Evolutionary conservation across 2,888 invertebrate species (phyloP), one percentile per base, ranked within the genome.

Genomic region (Pristionchus mayeri): DNA sequence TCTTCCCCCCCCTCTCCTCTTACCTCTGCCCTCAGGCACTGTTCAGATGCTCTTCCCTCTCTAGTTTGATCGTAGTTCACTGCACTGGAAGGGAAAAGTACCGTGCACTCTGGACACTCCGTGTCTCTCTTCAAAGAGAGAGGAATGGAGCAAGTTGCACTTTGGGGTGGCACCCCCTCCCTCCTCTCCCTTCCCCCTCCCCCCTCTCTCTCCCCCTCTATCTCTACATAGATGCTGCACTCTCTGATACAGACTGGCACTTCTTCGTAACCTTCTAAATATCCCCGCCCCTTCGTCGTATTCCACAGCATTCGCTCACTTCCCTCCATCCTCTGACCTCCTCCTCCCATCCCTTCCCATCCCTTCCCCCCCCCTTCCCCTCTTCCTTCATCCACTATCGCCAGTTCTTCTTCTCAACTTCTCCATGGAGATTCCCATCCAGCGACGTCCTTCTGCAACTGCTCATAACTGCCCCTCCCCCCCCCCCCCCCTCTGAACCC

Each of bases 171-270:
- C 37, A 67, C 37, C 37, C 67, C 57, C 57, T 57, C 57, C 57
- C 57, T 30, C 67, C 13, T 40, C 44, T 21, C 27, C 63, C 30
- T 30, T 24, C 40, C 71, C n/a, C 24, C 37, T 40, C 44, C 40
- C 71, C 18, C 40, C 44, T 30, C 24, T 30, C 71, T 40, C 9
- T 30, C 9, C 13, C 71, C 40, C n/a, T 21, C 30, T n/a, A n/a
- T 40, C 40, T 24, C 54, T 54, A 54, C 54, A 24, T 21, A 21
- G 54, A 54, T 54, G 54, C 60, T 63, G 60, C 34, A 63, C 60
- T 63, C 34, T 63, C 60, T 63, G 60, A 63, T 63, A 63, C 60
- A 63, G 60, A 63, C 60, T 27, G 60, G 60, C 60, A 60, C 60
- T 30, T n/a, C 60, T 30, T 63, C 60, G 16, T n/a, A 63, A 63